Percentiles rank a stretch among this genome's conserved stretches.
phyloP scores from a whole-genome alignment of 2,888 invertebrate genomes.

The Alcis repandata region DNA sequence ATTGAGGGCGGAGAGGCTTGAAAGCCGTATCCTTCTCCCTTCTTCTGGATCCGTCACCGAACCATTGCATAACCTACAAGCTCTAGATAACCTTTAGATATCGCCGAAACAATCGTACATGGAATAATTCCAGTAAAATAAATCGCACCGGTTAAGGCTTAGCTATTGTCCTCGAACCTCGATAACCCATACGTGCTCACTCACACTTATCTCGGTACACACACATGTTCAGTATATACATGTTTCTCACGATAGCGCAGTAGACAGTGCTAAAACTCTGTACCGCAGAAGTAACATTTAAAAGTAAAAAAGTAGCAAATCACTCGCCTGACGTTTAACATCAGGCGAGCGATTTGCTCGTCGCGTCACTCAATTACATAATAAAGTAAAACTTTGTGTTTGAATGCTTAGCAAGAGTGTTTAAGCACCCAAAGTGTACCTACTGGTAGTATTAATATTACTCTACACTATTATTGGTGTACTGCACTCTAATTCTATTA shows the following conservation, averaged over 20 bases:
- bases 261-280: constrained; percentile 15
- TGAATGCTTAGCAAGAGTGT: no score
- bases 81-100: constrained; percentile 17
- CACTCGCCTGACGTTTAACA: no score
- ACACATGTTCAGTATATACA: constrained; percentile 10
- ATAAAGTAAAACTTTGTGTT: not conserved
- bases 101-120: constrained; percentile 13
- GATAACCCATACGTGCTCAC: constrained; percentile 39
- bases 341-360: no score
- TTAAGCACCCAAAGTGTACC: no score
- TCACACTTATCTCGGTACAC: constrained; percentile 37
- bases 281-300: no score
- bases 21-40: no score
- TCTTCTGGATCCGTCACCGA: no score
- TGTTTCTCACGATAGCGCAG: not conserved
- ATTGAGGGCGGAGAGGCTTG: no score
- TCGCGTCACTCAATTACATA: no score
- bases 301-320: not conserved
- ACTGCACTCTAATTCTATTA: no score
- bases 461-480: no score
- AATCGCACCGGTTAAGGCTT: constrained; percentile 45
- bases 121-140: constrained; percentile 32
- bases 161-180: constrained; percentile 49
- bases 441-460: no score
- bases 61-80: constrained; percentile 4